Conservation (phyloP, 2,797 vertebrate species). For the Microcaecilia unicolor region DNA sequence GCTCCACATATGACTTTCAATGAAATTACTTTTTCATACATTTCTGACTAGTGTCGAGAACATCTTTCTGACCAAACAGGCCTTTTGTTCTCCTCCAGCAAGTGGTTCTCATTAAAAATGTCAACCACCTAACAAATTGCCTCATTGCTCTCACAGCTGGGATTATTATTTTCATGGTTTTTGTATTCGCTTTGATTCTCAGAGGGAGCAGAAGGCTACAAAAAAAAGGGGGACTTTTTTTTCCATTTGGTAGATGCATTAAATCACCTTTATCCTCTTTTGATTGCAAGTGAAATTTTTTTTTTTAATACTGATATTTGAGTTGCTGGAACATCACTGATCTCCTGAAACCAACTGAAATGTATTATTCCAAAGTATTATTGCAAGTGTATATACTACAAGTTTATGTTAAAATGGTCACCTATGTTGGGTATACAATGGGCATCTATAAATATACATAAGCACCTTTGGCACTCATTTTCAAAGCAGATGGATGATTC, state of each 20-base stretch:
- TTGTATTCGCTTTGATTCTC: constrained; percentile 40
- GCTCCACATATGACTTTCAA: constrained; percentile 61
- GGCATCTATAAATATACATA: too few species aligned
- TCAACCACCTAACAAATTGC: constrained; percentile 81
- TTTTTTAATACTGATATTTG: not conserved
- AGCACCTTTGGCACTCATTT: too few species aligned
- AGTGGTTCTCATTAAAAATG: constrained; percentile 86
- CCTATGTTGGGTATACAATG: too few species aligned
- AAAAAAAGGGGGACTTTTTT: too few species aligned
- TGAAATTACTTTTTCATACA: constrained; percentile 61
- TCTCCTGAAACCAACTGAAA: too few species aligned
- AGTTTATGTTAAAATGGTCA: too few species aligned
- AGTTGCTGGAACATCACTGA: too few species aligned
- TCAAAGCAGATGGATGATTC: too few species aligned
- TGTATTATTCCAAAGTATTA: too few species aligned
- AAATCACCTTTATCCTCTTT: constrained; percentile 6
- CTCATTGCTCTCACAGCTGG: constrained; percentile 67
- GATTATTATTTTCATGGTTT: constrained; percentile 48
- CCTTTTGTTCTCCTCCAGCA: constrained; percentile 63
- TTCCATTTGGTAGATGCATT: not conserved
- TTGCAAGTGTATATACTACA: too few species aligned
- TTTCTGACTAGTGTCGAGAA: constrained; percentile 58
- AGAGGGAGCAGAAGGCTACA: constrained; percentile 28
- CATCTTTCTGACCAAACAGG: constrained; percentile 54
- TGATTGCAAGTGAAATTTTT: not conserved